Evolutionary conservation across 2,888 invertebrate genomes (phyloP).

Genomic region (Bembecia ichneumoniformis): DNA sequence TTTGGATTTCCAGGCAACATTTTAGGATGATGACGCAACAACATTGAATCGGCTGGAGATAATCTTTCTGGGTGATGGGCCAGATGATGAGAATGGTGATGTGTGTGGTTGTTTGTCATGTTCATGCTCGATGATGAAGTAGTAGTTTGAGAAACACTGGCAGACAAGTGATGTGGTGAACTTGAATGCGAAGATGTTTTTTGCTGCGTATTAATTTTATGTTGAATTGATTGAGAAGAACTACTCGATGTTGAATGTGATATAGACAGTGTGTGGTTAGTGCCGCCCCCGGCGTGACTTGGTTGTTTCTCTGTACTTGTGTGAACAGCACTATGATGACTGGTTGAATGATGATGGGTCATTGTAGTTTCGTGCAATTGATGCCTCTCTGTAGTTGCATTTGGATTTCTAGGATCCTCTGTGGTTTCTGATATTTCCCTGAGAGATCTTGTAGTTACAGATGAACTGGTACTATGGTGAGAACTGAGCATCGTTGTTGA

Average conservation of each 20-base stretch:
- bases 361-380: conserved; percentile 76
- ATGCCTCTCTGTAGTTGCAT: conserved; percentile 70
- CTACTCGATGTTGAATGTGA: conserved; percentile 78
- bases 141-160: conserved; percentile 68
- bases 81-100: conserved; percentile 76
- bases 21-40: conserved; percentile 63
- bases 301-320: conserved; percentile 76
- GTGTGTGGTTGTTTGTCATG: conserved; percentile 74
- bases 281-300: conserved; percentile 60
- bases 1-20: conserved; percentile 72
- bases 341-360: conserved; percentile 77
- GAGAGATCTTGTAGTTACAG: conserved; percentile 77
- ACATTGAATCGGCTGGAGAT: conserved; percentile 73
- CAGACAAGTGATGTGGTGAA: conserved; percentile 69
- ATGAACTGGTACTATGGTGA: conserved; percentile 80
- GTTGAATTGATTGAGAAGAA: conserved; percentile 76
- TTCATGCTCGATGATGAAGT: conserved; percentile 69
- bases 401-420: conserved; percentile 61
- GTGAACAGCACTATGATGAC: conserved; percentile 76
- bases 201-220: conserved; percentile 72
- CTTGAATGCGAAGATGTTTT: conserved; percentile 58
- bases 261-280: conserved; percentile 75
- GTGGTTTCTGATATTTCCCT: conserved; percentile 73
- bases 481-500: conserved; percentile 79
- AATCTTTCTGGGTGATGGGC: conserved; percentile 78